These are phyloP conservation scores for Noctuana brunneofusca DNA, from an alignment of 2,888 invertebrate species.

Conservation along the genomic window DNA sequence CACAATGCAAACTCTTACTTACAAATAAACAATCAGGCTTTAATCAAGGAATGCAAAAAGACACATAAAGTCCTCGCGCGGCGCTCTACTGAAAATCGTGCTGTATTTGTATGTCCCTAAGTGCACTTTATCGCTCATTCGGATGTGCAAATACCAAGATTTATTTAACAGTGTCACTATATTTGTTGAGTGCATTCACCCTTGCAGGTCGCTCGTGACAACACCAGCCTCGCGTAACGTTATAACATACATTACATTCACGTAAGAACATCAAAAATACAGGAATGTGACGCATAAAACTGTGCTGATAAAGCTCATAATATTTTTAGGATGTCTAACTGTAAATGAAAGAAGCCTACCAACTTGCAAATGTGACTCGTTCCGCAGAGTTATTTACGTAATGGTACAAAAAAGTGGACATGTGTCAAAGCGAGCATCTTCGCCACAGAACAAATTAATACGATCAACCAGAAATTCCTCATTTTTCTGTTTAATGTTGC, in stretches of 20 bases:
- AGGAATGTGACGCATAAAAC: slow-evolving; percentile 9
- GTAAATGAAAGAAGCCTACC: slow-evolving; percentile 6
- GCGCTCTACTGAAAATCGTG: slow-evolving; percentile 23
- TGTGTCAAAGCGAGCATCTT: slow-evolving; percentile 24
- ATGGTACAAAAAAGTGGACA: slow-evolving; percentile 23
- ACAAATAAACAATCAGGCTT: slow-evolving; percentile 32
- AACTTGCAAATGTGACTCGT: slow-evolving; percentile 18
- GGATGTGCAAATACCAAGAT: slow-evolving; percentile 49
- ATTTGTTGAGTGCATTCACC: slow-evolving; percentile 73
- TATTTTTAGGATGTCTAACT: slow-evolving; percentile 9
- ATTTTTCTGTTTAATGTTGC: too few species aligned
- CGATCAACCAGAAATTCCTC: not conserved
- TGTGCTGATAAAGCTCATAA: slow-evolving; percentile 15
- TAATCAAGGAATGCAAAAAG: slow-evolving; percentile 34
- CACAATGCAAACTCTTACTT: slow-evolving; percentile 17
- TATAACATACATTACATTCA: slow-evolving; percentile 43
- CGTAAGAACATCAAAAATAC: slow-evolving; percentile 8
- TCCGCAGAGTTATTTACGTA: slow-evolving; percentile 23
- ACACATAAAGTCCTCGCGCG: not conserved
- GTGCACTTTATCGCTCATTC: slow-evolving; percentile 35
- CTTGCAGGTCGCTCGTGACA: slow-evolving; percentile 59
- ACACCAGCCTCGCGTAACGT: slow-evolving; percentile 60
- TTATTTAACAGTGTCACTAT: slow-evolving; percentile 59
- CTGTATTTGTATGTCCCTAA: slow-evolving; percentile 23
- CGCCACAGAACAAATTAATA: not conserved